Conservation (phyloP, 1,140 invertebrate genomes). For the Papilio xuthus region DNA sequence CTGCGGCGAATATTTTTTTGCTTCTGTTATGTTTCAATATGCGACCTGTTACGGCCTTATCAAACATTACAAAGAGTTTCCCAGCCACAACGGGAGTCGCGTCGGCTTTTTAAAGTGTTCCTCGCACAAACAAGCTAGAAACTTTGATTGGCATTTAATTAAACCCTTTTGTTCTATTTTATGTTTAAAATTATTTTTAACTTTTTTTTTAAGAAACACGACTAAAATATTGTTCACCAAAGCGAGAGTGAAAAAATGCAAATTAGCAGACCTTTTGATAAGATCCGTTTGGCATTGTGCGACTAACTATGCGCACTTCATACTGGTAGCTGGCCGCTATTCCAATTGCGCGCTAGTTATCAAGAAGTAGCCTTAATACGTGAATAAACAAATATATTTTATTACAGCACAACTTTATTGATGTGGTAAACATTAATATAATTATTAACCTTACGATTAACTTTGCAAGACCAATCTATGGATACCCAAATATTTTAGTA, state of each 20-base stretch:
- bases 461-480: not conserved
- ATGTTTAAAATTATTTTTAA: no score
- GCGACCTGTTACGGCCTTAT: not conserved
- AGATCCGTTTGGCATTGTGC: not conserved
- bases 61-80: not conserved
- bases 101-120: not conserved
- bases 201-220: no score
- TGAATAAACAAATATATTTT: not conserved
- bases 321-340: no score
- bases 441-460: not conserved
- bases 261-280: not conserved
- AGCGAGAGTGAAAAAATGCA: no score
- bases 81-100: not conserved
- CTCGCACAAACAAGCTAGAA: not conserved
- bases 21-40: not conserved
- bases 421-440: not conserved
- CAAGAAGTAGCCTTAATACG: not conserved
- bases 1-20: not conserved
- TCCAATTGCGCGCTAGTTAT: not conserved
- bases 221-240: no score
- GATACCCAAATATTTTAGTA: not conserved
- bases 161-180: not conserved
- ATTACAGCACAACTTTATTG: no score
- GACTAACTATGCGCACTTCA: not conserved
- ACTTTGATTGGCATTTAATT: slow-evolving; percentile 6